Base-by-base conservation (phyloP, 2,113 vertebrate species). In the Thamnophis sirtalis region DNA sequence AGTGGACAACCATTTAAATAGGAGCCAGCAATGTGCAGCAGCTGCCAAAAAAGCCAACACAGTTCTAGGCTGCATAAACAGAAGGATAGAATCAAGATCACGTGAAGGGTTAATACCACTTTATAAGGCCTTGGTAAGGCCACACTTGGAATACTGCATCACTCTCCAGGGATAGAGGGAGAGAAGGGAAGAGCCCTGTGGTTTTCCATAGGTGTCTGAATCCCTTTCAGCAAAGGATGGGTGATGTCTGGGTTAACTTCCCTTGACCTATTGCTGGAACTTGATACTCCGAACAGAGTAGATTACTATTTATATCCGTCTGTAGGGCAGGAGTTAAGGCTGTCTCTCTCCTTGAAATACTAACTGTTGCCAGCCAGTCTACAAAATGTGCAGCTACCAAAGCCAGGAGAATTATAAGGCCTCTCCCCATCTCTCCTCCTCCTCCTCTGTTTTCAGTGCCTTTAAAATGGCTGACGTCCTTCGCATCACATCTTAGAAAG, bases 231-330 rank as follows among this genome's bases (percentile, higher is more conserved):
- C 3, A 17, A 48, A 2, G 21, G 58, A 33, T 53, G 38, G 50
- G n/a, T 51, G 93, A 95, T 91, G 89, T 89, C 94, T 90, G 90
- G 91, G 89, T 91, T 92, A 85, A 92, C 87, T 49, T 68, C 85
- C 91, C 21, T 90, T 92, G 92, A 94, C 90, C 93, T 91, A 91
- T 15, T 49, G 86, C 53, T 95, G 96, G 94, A 95, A 97, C 19
- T 49, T 68, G 95, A 97, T 95, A 93, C 94, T 90, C 93, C 38
- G 56, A 95, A 92, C 90, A 87, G 93, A 95, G 89, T 0, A 84
- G 89, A 96, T 93, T 91, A 93, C 94, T 93, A 94, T 95, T 95
- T 95, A 95, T 92, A 94, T 92, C 17, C 0, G 91, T 96, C 93
- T 90, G 86, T 80, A 89, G 93, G 84, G 90, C 89, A 93, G 93